Evolutionary conservation across 2,888 invertebrate species (phyloP).

Genomic region (Iselma pallidipennis): DNA sequence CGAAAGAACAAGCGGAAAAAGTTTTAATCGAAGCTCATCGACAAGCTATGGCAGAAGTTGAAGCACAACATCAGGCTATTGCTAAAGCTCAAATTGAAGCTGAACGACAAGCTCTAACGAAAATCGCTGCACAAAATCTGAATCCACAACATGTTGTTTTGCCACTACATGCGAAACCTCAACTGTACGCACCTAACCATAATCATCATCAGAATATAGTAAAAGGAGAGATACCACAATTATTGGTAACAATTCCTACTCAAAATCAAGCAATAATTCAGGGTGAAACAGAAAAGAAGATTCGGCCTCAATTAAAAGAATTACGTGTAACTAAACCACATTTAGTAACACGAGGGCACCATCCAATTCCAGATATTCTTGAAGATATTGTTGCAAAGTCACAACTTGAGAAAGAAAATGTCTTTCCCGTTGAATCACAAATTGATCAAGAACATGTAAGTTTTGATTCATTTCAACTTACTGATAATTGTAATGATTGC

Average conservation of each 20-base stretch:
- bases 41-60: slow-evolving; percentile 44
- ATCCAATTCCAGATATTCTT: slow-evolving; percentile 2
- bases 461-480: background rate
- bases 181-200: slow-evolving; percentile 32
- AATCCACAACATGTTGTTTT: background rate
- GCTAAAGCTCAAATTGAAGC: slow-evolving; percentile 32
- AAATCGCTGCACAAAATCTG: slow-evolving; percentile 40
- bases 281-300: too few species aligned
- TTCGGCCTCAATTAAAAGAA: too few species aligned
- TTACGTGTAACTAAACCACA: too few species aligned
- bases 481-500: background rate
- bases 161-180: slow-evolving; percentile 8
- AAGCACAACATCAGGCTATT: slow-evolving; percentile 45
- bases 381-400: background rate
- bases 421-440: background rate
- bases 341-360: too few species aligned
- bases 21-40: slow-evolving; percentile 44
- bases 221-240: slow-evolving; percentile 13
- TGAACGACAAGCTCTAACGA: slow-evolving; percentile 31
- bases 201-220: slow-evolving; percentile 20
- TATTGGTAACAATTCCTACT: background rate
- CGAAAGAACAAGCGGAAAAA: slow-evolving; percentile 40
- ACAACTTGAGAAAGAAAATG: background rate
- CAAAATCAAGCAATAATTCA: too few species aligned
- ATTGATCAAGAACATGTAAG: background rate